These are phyloP conservation scores for Metellina segmentata DNA, from an alignment of 2,888 invertebrate species.

Conservation along the genomic window DNA sequence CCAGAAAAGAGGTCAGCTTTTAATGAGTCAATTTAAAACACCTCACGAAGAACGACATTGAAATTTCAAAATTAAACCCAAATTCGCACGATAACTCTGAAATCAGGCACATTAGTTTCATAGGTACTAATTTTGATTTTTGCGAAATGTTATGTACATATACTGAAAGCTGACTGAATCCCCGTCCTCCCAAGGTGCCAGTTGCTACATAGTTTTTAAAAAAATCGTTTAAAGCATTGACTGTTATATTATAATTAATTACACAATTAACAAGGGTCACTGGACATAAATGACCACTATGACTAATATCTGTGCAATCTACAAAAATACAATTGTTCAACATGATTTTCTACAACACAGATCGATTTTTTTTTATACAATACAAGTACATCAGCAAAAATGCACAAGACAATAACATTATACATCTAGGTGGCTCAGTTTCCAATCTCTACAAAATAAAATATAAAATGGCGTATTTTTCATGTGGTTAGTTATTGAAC, in stretches of 20 bases:
- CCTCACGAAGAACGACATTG: background rate
- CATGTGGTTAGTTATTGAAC: background rate
- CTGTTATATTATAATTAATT: constrained; percentile 65
- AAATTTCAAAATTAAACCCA: constrained; percentile 26
- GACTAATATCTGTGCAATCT: constrained; percentile 77
- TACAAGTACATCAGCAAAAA: constrained; percentile 66
- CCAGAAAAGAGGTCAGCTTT: constrained; percentile 39
- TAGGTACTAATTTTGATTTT: constrained; percentile 69
- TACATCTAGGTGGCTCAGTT: constrained; percentile 56
- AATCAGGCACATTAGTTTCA: constrained; percentile 53
- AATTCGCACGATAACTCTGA: constrained; percentile 37
- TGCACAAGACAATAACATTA: constrained; percentile 67
- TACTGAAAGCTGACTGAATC: constrained; percentile 42
- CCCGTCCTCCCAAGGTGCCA: constrained; percentile 34
- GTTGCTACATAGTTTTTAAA: constrained; percentile 52
- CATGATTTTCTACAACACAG: constrained; percentile 76
- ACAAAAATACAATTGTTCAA: constrained; percentile 77
- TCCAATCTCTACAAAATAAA: constrained; percentile 61
- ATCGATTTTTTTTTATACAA: constrained; percentile 52
- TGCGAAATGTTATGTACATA: constrained; percentile 56
- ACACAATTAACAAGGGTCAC: constrained; percentile 74
- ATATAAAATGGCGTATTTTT: constrained; percentile 55
- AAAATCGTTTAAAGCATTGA: constrained; percentile 40
- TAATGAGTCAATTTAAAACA: background rate
- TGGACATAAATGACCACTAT: constrained; percentile 68